These are phyloP conservation scores for Periphyllus acericola DNA, from an alignment of 2,888 invertebrate genomes.

Conservation along the genomic window DNA sequence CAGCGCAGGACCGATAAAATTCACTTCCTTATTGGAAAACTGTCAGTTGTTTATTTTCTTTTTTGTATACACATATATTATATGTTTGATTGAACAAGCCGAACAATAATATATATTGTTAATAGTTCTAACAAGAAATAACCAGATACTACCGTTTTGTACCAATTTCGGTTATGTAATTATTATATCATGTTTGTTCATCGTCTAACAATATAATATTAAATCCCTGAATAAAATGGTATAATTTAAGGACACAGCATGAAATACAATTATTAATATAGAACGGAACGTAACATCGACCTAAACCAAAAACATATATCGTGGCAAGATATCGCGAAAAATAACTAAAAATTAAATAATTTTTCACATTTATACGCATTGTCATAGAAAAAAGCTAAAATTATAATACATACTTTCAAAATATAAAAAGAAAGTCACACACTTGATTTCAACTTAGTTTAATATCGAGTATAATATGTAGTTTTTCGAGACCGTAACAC, in stretches of 20 bases:
- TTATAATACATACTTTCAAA: background rate
- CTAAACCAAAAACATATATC: background rate
- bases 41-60: constrained; percentile 18
- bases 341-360: background rate
- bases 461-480: background rate
- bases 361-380: background rate
- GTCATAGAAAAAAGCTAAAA: background rate
- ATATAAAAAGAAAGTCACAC: background rate
- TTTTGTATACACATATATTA: background rate
- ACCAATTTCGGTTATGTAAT: constrained; percentile 16
- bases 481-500: background rate
- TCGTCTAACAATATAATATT: background rate
- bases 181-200: constrained; percentile 11
- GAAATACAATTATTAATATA: background rate
- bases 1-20: background rate
- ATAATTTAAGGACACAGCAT: background rate
- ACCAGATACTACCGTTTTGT: constrained; percentile 25
- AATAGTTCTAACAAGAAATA: background rate
- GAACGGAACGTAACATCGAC: background rate
- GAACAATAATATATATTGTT: background rate
- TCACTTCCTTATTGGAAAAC: constrained; percentile 55
- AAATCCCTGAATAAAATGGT: background rate
- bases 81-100: background rate
- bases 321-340: background rate
- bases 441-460: background rate